Conservation (phyloP, 2,888 invertebrate species). For the Sarcophaga subvicina region DNA sequence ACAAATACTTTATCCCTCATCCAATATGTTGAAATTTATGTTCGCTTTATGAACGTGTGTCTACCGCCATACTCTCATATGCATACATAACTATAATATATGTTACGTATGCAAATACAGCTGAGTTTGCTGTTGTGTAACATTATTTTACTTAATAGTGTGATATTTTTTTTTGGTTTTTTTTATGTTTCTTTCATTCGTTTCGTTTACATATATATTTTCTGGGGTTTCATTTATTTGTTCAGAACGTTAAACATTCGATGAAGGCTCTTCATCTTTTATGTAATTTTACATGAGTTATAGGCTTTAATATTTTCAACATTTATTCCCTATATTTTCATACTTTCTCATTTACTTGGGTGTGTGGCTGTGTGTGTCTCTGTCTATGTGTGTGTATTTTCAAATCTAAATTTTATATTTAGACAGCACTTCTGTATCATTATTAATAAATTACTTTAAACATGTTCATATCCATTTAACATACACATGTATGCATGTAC, state of each 20-base stretch:
- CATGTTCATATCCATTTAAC: conserved; percentile 3
- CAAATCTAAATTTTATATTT: conserved; percentile 36
- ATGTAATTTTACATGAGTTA: conserved; percentile 36
- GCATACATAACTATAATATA: background rate
- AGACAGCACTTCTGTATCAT: conserved; percentile 38
- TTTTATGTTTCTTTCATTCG: too few relatives aligned
- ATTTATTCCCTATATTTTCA: background rate
- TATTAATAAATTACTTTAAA: conserved; percentile 44
- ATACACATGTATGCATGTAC: background rate
- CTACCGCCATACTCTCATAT: too few relatives aligned
- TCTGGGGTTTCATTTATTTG: conserved; percentile 1
- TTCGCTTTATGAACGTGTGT: background rate
- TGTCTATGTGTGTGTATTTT: background rate
- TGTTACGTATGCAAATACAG: conserved; percentile 16
- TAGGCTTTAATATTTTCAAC: conserved; percentile 6
- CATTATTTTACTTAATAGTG: conserved; percentile 29
- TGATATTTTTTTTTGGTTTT: background rate
- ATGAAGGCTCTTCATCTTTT: conserved; percentile 19
- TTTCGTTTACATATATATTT: too few relatives aligned
- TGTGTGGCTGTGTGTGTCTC: background rate
- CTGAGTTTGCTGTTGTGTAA: conserved; percentile 28
- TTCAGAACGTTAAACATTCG: conserved; percentile 26
- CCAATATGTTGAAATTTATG: background rate
- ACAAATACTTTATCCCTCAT: background rate
- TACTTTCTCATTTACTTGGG: background rate